Evolutionary conservation across 2,797 vertebrate genomes (phyloP), one percentile per base, ranked within the genome.

Genomic region (Peromyscus eremicus): DNA sequence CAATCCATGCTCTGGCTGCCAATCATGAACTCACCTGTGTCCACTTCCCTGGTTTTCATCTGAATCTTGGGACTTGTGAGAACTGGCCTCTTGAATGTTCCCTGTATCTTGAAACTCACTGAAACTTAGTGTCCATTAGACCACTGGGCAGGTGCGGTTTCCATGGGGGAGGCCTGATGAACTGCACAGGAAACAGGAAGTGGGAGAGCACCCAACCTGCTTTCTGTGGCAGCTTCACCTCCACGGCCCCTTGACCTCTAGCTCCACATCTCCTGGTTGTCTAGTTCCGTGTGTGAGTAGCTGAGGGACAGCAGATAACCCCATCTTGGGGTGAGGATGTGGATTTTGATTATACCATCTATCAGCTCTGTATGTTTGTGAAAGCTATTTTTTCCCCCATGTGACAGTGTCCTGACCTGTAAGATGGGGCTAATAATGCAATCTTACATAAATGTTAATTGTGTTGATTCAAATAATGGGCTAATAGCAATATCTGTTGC

Each of bases 1-100:
- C 40, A 0, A 37, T 23, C 0, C 0, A 0, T 1, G 0, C 5
- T 29, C 57, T 0, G 10, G 17, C 4, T n/a, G 32, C 8, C 1
- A 46, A 1, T 34, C 13, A 16, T 0, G 6, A 3, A 0, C 2
- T 19, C 4, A 0, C 16, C 6, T 27, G 0, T 37, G 0, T 68
- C 34, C 3, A 2, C 11, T 0, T 43, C 6, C 86, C 49, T 0
- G 0, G 25, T 76, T 40, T 27, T 40, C 57, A 3, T 40, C 7
- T 16, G 14, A n/a, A n/a, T 40, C n/a, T 66, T 17, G 17, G 6
- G 1, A 12, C 5, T 10, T 32, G 4, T 29, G 46, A 21, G 11
- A 25, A 13, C 37, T 4, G 0, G 1, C 0, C 8, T 55, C 1
- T 0, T 32, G 19, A 46, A 5, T 9, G 3, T 13, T 43, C 9